These are phyloP conservation scores for Pelagia noctiluca DNA, from an alignment of 30 jellyfish, hydroid and myxozoan genomes.

Conservation along the genomic window DNA sequence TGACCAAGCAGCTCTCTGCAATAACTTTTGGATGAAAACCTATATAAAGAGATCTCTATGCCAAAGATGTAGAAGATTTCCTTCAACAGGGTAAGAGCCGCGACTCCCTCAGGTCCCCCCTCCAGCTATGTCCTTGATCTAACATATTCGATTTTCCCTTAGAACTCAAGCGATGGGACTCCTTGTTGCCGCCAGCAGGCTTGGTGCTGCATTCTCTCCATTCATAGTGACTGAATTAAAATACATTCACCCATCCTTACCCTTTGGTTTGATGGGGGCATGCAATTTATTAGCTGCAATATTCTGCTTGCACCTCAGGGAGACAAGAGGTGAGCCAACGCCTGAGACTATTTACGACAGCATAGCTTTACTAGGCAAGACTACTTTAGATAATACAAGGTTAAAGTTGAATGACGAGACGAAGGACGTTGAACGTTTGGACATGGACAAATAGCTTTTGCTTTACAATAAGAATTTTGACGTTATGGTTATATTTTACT, in stretches of 20 bases:
- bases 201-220: slow-evolving; percentile 88
- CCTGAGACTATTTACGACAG: slow-evolving; percentile 3
- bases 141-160: background rate
- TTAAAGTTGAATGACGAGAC: no score
- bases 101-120: no score
- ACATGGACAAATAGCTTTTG: no score
- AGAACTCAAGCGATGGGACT: slow-evolving; percentile 88
- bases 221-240: slow-evolving; percentile 68
- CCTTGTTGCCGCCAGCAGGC: slow-evolving; percentile 70
- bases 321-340: slow-evolving; percentile 54
- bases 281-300: slow-evolving; percentile 42
- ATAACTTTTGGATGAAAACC: no score
- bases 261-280: slow-evolving; percentile 69
- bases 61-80: no score
- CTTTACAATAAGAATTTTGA: no score
- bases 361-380: background rate
- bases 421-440: no score
- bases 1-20: no score
- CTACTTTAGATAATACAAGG: background rate
- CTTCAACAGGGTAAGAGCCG: no score
- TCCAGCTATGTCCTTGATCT: no score
- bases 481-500: no score
- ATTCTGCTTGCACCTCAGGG: slow-evolving; percentile 54
- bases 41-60: no score
- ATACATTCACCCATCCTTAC: slow-evolving; percentile 59